Base-by-base conservation (phyloP, 2,888 invertebrate species). In the Auanema sp. region DNA sequence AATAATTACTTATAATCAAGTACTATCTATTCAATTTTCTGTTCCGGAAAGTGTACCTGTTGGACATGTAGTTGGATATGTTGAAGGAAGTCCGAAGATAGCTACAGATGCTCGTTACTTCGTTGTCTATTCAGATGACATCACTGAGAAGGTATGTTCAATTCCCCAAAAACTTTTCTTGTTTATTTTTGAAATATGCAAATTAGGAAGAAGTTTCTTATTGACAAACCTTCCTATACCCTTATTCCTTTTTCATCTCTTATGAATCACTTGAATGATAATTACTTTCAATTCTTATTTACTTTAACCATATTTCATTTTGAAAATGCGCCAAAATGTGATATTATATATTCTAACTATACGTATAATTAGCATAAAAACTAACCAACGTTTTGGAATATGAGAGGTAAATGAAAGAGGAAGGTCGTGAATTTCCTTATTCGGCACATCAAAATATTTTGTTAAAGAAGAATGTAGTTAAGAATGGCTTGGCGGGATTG, bases 121-220 rank as follows among this genome's bases (percentile, higher is more conserved):
- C 64, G 70, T 80, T 16, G 77, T 79, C n/a, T 81, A 74, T 62
- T 75, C 81, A 3, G 75, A 80, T 63, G 67, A 72, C 43, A 65
- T 71, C 18, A 73, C 75, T 1, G 73, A 76, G 50, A 76, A 79
- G 67, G 79, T 79, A 42, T 64, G 73, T 21, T 52, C 40, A 33
- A 3, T 33, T 33, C 8, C 33, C 33, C 55, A 1, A 51, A 51
- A 3, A 2, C 18, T 52, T 3, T 0, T 21, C 25, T 52, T 23
- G 1, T 2, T 21, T 23, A 52, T 8, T 8, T 23, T 23, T 2
- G 6, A 23, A 52, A n/a, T 23, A 52, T 52, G 3, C n/a, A 52
- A 21, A n/a, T 52, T 52, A 52, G n/a, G 8, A 11, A 23, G 12
- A 16, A 52, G 24, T 52, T n/a, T 52, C 24, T 24, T 21, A 52